A percentile compares a stretch with the other conserved stretches of the same genome.
phyloP scores from a whole-genome alignment of 2,888 invertebrate species.

The Cyrtodaria siliqua region DNA sequence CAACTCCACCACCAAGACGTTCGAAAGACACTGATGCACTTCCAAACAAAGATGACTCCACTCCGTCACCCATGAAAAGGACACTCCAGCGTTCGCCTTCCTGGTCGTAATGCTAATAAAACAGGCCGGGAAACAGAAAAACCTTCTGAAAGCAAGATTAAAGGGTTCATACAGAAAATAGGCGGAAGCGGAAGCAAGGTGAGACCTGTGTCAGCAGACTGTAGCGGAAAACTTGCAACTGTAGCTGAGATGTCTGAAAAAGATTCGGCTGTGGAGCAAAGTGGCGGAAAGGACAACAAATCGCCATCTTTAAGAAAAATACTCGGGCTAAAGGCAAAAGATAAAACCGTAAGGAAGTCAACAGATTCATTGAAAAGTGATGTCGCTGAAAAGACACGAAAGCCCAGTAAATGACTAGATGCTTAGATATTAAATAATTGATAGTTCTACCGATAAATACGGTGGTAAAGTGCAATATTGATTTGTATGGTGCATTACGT shows the following conservation, averaged over 20 bases:
- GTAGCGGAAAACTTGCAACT: constrained; percentile 52
- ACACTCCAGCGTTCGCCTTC: constrained; percentile 69
- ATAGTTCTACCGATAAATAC: background rate
- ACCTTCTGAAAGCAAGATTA: constrained; percentile 51
- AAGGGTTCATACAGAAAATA: constrained; percentile 60
- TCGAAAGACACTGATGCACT: constrained; percentile 55
- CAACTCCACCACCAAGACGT: constrained; percentile 63
- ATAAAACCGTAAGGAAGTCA: constrained; percentile 67
- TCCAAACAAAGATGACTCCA: constrained; percentile 38
- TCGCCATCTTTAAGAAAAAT: constrained; percentile 74
- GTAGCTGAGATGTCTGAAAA: constrained; percentile 53
- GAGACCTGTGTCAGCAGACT: constrained; percentile 49
- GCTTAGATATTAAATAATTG: too few relatives aligned
- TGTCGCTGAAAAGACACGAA: constrained; percentile 48
- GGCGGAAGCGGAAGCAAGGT: constrained; percentile 58
- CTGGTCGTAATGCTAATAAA: constrained; percentile 54
- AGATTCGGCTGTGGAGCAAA: constrained; percentile 45
- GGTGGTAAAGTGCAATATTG: too few relatives aligned
- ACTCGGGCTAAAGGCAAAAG: constrained; percentile 74
- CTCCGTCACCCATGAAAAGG: constrained; percentile 69
- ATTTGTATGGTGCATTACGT: too few relatives aligned
- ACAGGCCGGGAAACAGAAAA: constrained; percentile 46
- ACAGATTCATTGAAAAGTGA: constrained; percentile 62
- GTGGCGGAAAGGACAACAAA: constrained; percentile 62
- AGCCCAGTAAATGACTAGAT: constrained; percentile 64